phyloP scores from a whole-genome alignment of 2,797 vertebrate genomes.

The Cynodonichthys magdalenae region DNA sequence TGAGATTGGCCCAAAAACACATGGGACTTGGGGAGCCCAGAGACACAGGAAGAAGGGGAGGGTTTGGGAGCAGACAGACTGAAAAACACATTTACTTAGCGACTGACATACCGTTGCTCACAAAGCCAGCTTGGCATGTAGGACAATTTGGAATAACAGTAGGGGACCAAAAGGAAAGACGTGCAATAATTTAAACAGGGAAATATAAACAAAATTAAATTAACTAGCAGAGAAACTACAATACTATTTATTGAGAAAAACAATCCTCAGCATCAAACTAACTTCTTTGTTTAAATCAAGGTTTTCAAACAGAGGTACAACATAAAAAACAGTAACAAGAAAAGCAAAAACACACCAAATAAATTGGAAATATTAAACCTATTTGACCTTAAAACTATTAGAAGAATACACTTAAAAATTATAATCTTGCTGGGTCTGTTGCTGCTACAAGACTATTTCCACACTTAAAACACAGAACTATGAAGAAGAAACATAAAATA shows the following conservation, averaged over 20 bases:
- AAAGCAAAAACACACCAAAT: background rate
- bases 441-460: slow-evolving; percentile 24
- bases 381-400: background rate
- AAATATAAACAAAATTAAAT: slow-evolving; percentile 39
- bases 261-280: slow-evolving; percentile 1
- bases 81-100: slow-evolving; percentile 90
- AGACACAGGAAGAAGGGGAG: slow-evolving; percentile 54
- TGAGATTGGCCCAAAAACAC: slow-evolving; percentile 72
- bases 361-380: background rate
- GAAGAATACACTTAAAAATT: slow-evolving; percentile 9
- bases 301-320: background rate
- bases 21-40: slow-evolving; percentile 68
- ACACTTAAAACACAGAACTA: slow-evolving; percentile 39
- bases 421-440: slow-evolving; percentile 2
- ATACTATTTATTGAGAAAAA: background rate
- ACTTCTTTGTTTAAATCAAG: background rate
- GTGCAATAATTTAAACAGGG: slow-evolving; percentile 61
- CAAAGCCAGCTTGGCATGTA: slow-evolving; percentile 89
- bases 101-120: slow-evolving; percentile 84
- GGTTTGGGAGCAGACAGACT: slow-evolving; percentile 75
- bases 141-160: slow-evolving; percentile 88
- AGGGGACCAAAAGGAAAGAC: slow-evolving; percentile 81
- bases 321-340: background rate
- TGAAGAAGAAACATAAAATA: slow-evolving; percentile 28
- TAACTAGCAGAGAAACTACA: slow-evolving; percentile 31